Percentiles rank a stretch among this genome's conserved stretches.
Conservation (phyloP, 2,888 invertebrate species). For the Dusona sp. region DNA sequence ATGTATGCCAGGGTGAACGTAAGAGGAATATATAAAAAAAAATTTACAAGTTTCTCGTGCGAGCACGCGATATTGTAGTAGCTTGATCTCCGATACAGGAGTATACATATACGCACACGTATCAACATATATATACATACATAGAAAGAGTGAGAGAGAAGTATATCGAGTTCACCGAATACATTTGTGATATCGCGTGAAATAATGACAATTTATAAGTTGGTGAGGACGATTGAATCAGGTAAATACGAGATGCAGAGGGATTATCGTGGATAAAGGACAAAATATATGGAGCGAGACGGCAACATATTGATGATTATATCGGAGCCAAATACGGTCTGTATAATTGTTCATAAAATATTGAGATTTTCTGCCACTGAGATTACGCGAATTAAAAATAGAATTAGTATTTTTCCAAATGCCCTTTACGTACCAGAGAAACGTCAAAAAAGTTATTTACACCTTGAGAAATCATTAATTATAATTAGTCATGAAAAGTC, state of each 20-base stretch:
- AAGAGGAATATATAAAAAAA: conserved; percentile 11
- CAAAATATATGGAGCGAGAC: conserved; percentile 33
- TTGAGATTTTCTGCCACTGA: conserved; percentile 3
- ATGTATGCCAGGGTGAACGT: conserved; percentile 11
- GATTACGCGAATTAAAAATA: conserved; percentile 24
- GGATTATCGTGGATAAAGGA: conserved; percentile 50
- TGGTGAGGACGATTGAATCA: conserved; percentile 43
- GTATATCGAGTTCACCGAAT: conserved; percentile 30
- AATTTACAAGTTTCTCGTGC: conserved; percentile 21
- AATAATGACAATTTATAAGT: conserved; percentile 58
- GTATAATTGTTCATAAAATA: conserved; percentile 23
- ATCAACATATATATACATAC: background rate
- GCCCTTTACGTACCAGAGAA: background rate
- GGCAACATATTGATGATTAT: conserved; percentile 1
- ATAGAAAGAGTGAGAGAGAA: conserved; percentile 8
- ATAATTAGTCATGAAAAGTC: background rate
- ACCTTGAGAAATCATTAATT: background rate
- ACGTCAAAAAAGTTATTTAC: conserved; percentile 6
- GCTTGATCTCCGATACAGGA: conserved; percentile 21
- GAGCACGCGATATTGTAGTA: conserved; percentile 47
- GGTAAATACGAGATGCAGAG: conserved; percentile 32
- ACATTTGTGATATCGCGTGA: conserved; percentile 51
- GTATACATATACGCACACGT: background rate
- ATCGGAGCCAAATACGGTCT: conserved; percentile 29
- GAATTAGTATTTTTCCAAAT: background rate